Base-by-base conservation (phyloP, 2,888 invertebrate genomes). In the Fabriciana adippe region DNA sequence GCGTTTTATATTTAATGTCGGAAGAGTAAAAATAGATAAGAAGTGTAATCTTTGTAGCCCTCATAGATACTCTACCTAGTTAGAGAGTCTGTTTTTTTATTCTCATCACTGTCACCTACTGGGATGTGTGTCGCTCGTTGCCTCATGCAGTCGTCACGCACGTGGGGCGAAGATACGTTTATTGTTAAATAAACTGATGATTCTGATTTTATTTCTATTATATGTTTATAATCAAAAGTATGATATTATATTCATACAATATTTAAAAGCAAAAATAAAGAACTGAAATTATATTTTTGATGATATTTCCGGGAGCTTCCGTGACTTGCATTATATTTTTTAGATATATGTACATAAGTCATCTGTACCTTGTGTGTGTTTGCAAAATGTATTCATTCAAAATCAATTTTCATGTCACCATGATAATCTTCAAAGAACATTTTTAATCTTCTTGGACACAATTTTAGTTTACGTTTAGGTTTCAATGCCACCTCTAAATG, bases 401-500 rank as follows among this genome's bases (percentile, higher is more conserved):
- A 45, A 26, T 55, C 35, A 60, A 45, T 56, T 21, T 16, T 45
- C 55, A 51, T 54, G 21, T 50, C 18, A 61, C 61, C 45, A 15
- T 57, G 47, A 62, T 65, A 18, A 55, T 57, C 41, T 48, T 48
- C 54, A 69, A 61, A 51, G 35, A 61, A 50, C 31, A 55, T 64
- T 55, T 55, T 62, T 62, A 53, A 68, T 68, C 26, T 26, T 41
- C 14, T 26, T 61, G 51, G 56, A 56, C 53, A 65, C 51, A 57
- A 65, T 65, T 61, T 50, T 62, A 18, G 61, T 61, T 61, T 61
- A 66, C 61, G 55, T 47, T 60, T 45, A 61, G 6, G 50, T 63
- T 18, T 70, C 67, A 70, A 67, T 70, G 70, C 53, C 62, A 35
- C 54, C 57, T 55, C 51, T 56, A 59, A 64, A 55, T 60, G 65